Evolutionary conservation across 2,888 invertebrate species (phyloP), one percentile per base, ranked within the genome.

Genomic region (Drosophila cyrtoloma): DNA sequence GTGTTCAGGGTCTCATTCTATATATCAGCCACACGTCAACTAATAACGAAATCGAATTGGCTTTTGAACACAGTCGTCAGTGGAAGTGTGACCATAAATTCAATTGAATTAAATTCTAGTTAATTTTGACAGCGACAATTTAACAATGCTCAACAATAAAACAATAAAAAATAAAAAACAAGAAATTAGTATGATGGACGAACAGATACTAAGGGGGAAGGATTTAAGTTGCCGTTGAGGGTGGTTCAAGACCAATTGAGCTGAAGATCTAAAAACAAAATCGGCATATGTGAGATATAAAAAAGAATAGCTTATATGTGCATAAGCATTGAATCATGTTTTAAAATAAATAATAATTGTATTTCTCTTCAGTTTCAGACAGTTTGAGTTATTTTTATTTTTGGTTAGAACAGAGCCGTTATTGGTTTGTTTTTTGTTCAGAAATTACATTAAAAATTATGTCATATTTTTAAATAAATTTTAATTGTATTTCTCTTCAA

Each of bases 31-130:
- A 63, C 74, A 77, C 77, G 77, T 66, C 80, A 74, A 73, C 19
- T 68, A 39, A 71, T 84, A 85, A 82, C 84, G 83, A 86, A 80
- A 86, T 78, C 73, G 75, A 82, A 59, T 77, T 55, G 75, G 71
- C 69, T 84, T 71, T 69, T 66, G 69, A 69, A 26, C 57, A 59
- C 19, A 39, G 14, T 55, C 39, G 62, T 62, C 53, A 37, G 64
- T 67, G 71, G 71, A 85, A 85, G 87, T 87, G 81, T 82, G 87
- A 75, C 82, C 86, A 85, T 68, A 80, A 77, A 81, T 62, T 71
- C 84, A 86, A 88, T 88, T 88, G 78, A 88, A 86, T 86, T 86
- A 84, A 84, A 75, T 82, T 78, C 75, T 77, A 79, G 76, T 68
- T 68, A 52, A 72, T 76, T 79, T 76, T 63, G 66, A 75, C 75